phyloP scores from a whole-genome alignment of 2,113 vertebrate genomes.

The Onychostoma macrolepis region DNA sequence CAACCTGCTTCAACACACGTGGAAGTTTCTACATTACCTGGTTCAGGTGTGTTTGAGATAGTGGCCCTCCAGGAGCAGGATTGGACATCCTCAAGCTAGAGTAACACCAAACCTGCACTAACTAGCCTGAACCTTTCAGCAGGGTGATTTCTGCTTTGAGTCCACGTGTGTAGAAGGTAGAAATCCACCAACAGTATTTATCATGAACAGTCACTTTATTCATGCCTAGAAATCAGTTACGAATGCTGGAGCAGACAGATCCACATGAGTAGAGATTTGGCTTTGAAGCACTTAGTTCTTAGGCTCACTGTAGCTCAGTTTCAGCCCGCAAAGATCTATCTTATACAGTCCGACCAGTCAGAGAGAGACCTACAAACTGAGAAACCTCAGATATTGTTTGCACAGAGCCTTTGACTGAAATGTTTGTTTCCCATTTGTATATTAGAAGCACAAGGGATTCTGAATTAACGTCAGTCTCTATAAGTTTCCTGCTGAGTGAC shows the following conservation, averaged over 20 bases:
- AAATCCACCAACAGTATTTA: background rate
- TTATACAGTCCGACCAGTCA: background rate
- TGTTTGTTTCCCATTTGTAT: background rate
- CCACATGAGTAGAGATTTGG: background rate
- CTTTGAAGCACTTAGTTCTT: background rate
- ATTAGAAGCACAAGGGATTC: background rate
- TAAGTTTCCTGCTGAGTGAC: constrained; percentile 22
- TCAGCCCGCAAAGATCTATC: background rate
- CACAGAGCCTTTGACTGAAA: background rate
- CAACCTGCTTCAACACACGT: background rate
- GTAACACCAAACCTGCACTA: background rate
- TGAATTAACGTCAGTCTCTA: constrained; percentile 10
- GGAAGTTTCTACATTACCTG: background rate
- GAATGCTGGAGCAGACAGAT: background rate
- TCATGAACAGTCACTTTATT: background rate
- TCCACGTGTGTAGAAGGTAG: background rate
- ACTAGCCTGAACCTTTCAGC: background rate
- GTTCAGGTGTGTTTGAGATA: background rate
- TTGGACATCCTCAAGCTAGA: background rate
- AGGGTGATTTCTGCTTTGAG: background rate
- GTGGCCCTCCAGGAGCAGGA: background rate
- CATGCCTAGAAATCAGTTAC: background rate
- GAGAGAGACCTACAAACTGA: background rate
- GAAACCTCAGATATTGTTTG: constrained; percentile 16
- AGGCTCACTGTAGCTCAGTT: background rate